Evolutionary conservation across 2,113 vertebrate species (phyloP).

Genomic region (Craseonycteris thonglongyai): DNA sequence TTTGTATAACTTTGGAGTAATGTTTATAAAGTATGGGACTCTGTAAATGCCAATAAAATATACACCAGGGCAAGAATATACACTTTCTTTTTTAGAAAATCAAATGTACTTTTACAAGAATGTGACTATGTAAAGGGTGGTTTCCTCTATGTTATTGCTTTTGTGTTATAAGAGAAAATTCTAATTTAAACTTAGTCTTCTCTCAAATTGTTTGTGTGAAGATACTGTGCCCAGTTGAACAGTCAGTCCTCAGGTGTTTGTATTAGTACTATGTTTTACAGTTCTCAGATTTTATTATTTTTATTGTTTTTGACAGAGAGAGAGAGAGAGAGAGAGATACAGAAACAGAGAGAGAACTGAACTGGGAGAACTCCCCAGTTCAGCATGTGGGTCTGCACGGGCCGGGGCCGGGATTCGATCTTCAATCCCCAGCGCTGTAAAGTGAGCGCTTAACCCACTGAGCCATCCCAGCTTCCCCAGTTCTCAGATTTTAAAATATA

Average conservation of each 20-base stretch:
- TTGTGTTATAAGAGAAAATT: conserved; percentile 81
- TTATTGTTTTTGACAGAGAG: too few species aligned
- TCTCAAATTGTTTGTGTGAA: conserved; percentile 75
- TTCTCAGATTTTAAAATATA: conserved; percentile 35
- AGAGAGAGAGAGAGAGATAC: too few species aligned
- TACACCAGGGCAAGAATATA: conserved; percentile 89
- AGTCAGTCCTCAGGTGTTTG: conserved; percentile 86
- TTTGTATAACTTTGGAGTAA: conserved; percentile 66
- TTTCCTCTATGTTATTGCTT: conserved; percentile 76
- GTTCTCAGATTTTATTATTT: too few species aligned
- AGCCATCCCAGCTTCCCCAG: too few species aligned
- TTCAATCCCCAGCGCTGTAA: too few species aligned
- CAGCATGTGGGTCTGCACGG: too few species aligned
- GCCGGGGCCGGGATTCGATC: too few species aligned
- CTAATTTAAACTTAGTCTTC: conserved; percentile 79
- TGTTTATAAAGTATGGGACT: conserved; percentile 75
- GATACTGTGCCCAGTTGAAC: conserved; percentile 82
- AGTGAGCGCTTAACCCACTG: too few species aligned
- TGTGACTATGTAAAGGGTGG: conserved; percentile 69
- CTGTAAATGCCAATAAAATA: conserved; percentile 78
- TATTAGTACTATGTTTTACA: conserved; percentile 63
- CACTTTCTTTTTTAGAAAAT: conserved; percentile 87
- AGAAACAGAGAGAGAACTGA: too few species aligned
- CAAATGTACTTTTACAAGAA: conserved; percentile 79
- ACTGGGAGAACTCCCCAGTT: too few species aligned